A percentile compares a stretch with the other conserved stretches of the same genome.
Conservation (phyloP, 2,888 invertebrate species). For the Syritta pipiens region DNA sequence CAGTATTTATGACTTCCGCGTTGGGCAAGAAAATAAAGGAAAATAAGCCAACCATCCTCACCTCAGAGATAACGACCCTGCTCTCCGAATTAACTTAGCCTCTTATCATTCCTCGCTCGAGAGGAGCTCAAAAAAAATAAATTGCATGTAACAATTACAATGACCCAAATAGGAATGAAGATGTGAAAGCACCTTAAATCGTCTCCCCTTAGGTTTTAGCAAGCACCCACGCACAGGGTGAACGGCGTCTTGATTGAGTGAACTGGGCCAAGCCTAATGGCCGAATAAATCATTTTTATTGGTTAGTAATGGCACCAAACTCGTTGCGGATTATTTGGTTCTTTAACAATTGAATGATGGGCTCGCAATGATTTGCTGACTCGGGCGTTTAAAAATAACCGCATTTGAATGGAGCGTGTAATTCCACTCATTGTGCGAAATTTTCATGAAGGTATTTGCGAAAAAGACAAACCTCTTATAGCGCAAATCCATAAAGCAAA, state of each 20-base stretch:
- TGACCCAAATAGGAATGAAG: constrained; percentile 32
- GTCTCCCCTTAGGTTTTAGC: not conserved
- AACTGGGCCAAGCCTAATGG: constrained; percentile 55
- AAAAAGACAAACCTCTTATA: constrained; percentile 17
- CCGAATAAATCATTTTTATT: constrained; percentile 58
- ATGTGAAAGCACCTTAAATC: not conserved
- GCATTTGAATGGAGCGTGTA: too few species aligned
- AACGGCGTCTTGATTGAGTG: constrained; percentile 43
- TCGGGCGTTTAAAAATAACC: too few species aligned
- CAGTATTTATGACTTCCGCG: not conserved
- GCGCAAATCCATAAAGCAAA: constrained; percentile 51
- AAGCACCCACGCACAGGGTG: not conserved
- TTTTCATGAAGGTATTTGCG: too few species aligned
- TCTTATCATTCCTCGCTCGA: constrained; percentile 33
- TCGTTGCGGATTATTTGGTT: constrained; percentile 42
- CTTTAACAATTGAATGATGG: constrained; percentile 34
- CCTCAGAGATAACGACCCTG: constrained; percentile 13
- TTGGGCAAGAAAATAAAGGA: not conserved
- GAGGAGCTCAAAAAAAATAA: constrained; percentile 50
- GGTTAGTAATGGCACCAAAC: constrained; percentile 24
- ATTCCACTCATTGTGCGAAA: too few species aligned
- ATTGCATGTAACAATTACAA: constrained; percentile 49
- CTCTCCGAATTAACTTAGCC: constrained; percentile 5
- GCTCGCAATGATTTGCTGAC: constrained; percentile 20
- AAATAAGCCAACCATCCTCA: too few species aligned